Evolutionary conservation across 2,888 invertebrate genomes (phyloP).

Genomic region (Leucozona laternaria): DNA sequence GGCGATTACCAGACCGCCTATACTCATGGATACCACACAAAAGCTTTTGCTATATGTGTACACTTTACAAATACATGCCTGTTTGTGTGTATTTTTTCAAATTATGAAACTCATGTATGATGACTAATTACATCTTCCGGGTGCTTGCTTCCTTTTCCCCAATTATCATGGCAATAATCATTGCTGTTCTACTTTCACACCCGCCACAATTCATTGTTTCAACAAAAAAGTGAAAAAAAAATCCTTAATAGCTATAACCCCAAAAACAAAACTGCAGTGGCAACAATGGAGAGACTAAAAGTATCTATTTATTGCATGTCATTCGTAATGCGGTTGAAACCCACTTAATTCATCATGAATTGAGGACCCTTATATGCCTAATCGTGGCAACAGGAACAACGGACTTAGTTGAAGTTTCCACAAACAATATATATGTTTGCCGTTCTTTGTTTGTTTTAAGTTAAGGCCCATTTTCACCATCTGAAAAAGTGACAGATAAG

Average conservation of each 20-base stretch:
- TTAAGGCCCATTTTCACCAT: background rate
- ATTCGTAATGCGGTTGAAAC: constrained; percentile 69
- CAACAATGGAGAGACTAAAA: constrained; percentile 14
- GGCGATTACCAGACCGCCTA: constrained; percentile 23
- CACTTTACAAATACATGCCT: too few relatives aligned
- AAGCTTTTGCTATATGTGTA: background rate
- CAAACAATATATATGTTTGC: background rate
- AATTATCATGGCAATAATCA: constrained; percentile 70
- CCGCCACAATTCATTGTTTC: constrained; percentile 39
- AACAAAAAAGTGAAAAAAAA: constrained; percentile 27
- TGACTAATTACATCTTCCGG: constrained; percentile 75
- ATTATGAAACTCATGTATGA: background rate
- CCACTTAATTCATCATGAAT: constrained; percentile 57
- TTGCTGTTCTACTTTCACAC: constrained; percentile 56
- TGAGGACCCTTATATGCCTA: constrained; percentile 56
- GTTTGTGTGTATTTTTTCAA: background rate
- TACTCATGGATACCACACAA: background rate
- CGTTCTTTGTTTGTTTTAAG: background rate
- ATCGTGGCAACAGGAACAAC: constrained; percentile 24
- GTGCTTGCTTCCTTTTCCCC: constrained; percentile 68
- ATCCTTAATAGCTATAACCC: constrained; percentile 39
- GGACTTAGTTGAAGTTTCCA: background rate
- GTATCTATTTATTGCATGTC: constrained; percentile 62
- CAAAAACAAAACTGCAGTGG: constrained; percentile 42
- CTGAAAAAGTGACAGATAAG: too few relatives aligned